Conservation (phyloP, 2,113 vertebrate genomes). For the Galbula dea region DNA sequence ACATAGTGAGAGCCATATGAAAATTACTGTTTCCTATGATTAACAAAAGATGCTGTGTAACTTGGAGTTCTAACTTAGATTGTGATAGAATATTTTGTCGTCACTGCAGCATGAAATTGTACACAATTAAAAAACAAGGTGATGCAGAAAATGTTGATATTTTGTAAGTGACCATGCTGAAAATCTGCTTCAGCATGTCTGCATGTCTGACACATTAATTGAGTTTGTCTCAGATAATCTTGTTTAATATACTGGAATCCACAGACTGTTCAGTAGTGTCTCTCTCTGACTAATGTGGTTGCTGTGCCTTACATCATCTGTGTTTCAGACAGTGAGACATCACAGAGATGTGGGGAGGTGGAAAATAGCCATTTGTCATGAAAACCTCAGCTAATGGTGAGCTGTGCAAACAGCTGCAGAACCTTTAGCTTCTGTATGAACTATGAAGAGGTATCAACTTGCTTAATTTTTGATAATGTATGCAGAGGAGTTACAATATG, state of each 20-base stretch:
- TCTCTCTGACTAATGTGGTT: not conserved
- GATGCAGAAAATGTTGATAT: not conserved
- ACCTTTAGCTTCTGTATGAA: not conserved
- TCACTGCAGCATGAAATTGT: not conserved
- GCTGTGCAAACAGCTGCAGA: not conserved
- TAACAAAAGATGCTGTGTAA: not conserved
- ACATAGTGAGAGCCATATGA: not conserved
- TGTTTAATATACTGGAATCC: not conserved
- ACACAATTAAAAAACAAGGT: not conserved
- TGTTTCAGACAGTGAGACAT: not conserved
- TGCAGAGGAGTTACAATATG: not conserved
- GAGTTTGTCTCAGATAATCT: constrained; percentile 10
- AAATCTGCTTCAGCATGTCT: not conserved
- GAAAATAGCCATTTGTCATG: not conserved
- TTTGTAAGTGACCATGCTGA: not conserved
- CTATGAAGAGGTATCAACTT: not conserved
- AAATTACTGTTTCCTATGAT: not conserved
- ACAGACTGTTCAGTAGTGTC: not conserved
- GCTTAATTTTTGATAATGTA: not conserved
- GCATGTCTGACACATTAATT: not conserved
- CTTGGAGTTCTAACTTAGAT: not conserved
- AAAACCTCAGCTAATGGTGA: constrained; percentile 11
- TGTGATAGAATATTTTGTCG: not conserved
- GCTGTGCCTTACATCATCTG: not conserved
- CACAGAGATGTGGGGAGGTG: not conserved